Base-by-base conservation (phyloP, 2,888 invertebrate species). In the Chloroclystis v-ata region DNA sequence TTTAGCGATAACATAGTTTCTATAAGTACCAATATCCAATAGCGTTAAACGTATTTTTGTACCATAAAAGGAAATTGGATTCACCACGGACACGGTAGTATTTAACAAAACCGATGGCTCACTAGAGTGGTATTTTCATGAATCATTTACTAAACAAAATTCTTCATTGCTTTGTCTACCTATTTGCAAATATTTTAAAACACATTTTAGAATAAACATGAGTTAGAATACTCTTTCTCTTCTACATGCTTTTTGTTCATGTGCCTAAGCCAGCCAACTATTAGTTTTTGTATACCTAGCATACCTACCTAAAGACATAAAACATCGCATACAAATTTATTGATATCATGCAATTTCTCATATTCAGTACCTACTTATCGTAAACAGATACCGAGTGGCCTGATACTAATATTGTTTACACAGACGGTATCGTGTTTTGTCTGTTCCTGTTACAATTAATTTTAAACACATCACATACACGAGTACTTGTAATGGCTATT, bases 361-460 rank as follows among this genome's bases (percentile, higher is more conserved):
- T 35, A 16, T 8, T 29, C 8, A 8, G 9, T 33, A 33, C 9
- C 3, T 14, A 33, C 2, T 33, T 33, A 44, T 37, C 30, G 20
- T 47, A 29, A 39, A 37, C 28, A 40, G 37, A 47, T 39, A 48
- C 30, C 24, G 33, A 43, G 43, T 48, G 47, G 38, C 24, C 40
- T 47, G 59, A 51, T 65, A 63, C 60, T 57, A 47, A 43, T 42
- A 46, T 51, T 67, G 56, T 66, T 63, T 67, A 59, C 57, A 43
- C 41, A 47, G 29, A 32, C 41, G 45, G 49, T 67, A 64, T 68
- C 59, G 47, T 56, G 43, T 59, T 61, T 42, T 57, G 57, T 61
- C 57, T 63, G 59, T 65, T 57, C 57, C 55, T 55, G 58, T 32
- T 9, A 24, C 26, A 14, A 43, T 43, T 13, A 24, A 25, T 20